Evolutionary conservation across 1,140 invertebrate species (phyloP).

Genomic region (Temnothorax longispinosus): DNA sequence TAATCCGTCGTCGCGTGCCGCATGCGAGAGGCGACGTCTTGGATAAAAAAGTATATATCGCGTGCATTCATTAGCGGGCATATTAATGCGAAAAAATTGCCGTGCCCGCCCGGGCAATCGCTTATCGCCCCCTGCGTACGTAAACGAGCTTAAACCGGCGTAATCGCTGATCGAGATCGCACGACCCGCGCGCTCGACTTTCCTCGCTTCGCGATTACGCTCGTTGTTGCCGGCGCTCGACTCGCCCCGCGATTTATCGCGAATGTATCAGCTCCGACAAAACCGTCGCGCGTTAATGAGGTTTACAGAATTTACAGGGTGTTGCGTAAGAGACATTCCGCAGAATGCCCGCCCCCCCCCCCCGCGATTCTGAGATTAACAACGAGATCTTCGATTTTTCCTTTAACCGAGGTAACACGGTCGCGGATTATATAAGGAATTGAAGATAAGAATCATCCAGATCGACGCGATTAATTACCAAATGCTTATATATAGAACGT

Average conservation of each 20-base stretch:
- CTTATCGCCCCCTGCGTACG: slow-evolving; percentile 54
- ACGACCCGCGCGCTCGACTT: slow-evolving; percentile 37
- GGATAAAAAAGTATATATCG: slow-evolving; percentile 47
- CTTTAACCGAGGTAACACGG: not conserved
- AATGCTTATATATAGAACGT: no score
- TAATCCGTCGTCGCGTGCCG: slow-evolving; percentile 63
- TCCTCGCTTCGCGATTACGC: slow-evolving; percentile 56
- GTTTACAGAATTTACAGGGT: slow-evolving; percentile 7
- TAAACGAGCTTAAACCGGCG: slow-evolving; percentile 52
- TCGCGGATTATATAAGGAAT: not conserved
- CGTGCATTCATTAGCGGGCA: slow-evolving; percentile 55
- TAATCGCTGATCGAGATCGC: slow-evolving; percentile 52
- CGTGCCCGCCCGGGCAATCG: slow-evolving; percentile 55
- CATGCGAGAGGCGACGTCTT: slow-evolving; percentile 58
- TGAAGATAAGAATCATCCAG: not conserved
- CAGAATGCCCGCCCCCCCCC: no score
- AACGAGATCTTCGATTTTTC: not conserved
- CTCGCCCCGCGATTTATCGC: slow-evolving; percentile 49
- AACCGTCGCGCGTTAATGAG: slow-evolving; percentile 50
- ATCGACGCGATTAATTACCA: not conserved
- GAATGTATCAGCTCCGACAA: slow-evolving; percentile 46
- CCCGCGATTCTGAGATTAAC: not conserved
- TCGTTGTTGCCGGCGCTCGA: slow-evolving; percentile 15
- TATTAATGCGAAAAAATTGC: slow-evolving; percentile 62
- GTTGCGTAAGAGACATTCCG: slow-evolving; percentile 9